A percentile compares a stretch with the other conserved stretches of the same genome.
Conservation (phyloP, 2,888 invertebrate species). For the Phortica magna region DNA sequence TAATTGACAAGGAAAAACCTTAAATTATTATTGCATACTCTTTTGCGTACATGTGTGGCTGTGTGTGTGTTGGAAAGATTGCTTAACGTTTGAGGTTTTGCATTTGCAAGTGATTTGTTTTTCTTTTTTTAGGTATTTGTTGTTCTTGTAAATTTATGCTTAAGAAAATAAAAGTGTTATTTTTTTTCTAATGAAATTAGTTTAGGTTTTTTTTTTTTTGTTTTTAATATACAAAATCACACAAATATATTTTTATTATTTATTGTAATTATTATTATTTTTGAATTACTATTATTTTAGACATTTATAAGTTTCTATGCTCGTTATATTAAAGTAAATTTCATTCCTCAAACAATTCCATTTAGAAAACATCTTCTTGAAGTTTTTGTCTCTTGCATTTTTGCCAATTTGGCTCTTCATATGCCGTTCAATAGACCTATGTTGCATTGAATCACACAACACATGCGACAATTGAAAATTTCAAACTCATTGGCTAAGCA, state of each 20-base stretch:
- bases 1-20: slow-evolving; percentile 24
- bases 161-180: background rate
- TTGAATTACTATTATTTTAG: slow-evolving; percentile 8
- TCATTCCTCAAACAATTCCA: slow-evolving; percentile 12
- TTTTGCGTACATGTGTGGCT: background rate
- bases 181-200: background rate
- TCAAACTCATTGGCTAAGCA: too few species aligned
- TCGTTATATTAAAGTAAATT: slow-evolving; percentile 19
- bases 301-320: background rate
- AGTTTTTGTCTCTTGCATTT: slow-evolving; percentile 20
- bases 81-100: background rate
- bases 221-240: background rate
- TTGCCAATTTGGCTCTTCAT: background rate
- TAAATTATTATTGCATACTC: slow-evolving; percentile 8
- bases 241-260: slow-evolving; percentile 17
- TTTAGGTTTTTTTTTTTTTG: background rate
- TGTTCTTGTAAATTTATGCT: too few species aligned
- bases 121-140: background rate
- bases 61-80: background rate
- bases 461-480: slow-evolving; percentile 40
- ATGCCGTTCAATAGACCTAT: too few species aligned
- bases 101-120: background rate
- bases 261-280: background rate
- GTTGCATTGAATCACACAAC: too few species aligned
- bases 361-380: background rate